Percentiles rank a stretch among this genome's conserved stretches.
Evolutionary conservation across 2,113 vertebrate genomes (phyloP).

Genomic region (Campylorhamphus procurvoides): DNA sequence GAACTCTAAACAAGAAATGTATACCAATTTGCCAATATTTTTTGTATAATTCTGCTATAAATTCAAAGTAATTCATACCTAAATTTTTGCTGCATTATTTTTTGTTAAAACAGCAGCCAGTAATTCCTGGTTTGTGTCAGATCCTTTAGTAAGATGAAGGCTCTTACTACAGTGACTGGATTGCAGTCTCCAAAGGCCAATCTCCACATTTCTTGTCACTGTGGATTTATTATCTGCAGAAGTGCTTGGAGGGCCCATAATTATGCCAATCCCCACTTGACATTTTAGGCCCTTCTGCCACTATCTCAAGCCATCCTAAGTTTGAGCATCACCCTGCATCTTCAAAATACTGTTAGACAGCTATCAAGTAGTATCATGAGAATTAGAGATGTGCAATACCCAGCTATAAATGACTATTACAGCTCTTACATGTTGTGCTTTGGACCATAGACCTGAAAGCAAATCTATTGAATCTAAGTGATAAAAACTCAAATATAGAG

Average conservation of each 20-base stretch:
- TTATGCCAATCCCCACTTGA: conserved; percentile 7
- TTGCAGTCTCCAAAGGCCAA: background rate
- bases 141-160: background rate
- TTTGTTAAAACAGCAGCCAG: background rate
- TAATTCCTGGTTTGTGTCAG: background rate
- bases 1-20: background rate
- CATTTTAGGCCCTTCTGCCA: conserved; percentile 9
- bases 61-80: background rate
- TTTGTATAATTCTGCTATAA: background rate
- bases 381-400: background rate
- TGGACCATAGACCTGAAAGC: background rate
- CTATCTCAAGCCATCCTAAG: background rate
- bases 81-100: background rate
- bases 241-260: background rate
- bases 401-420: background rate
- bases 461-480: background rate
- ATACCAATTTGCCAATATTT: background rate
- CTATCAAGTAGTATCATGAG: conserved; percentile 1
- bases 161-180: background rate
- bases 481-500: background rate
- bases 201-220: background rate
- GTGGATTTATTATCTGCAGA: background rate
- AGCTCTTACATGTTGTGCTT: background rate
- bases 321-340: background rate
- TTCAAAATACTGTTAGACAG: conserved; percentile 20